Percentiles rank a stretch among this genome's conserved stretches.
phyloP scores from a whole-genome alignment of 1,140 invertebrate genomes.

The Vollenhovia emeryi region DNA sequence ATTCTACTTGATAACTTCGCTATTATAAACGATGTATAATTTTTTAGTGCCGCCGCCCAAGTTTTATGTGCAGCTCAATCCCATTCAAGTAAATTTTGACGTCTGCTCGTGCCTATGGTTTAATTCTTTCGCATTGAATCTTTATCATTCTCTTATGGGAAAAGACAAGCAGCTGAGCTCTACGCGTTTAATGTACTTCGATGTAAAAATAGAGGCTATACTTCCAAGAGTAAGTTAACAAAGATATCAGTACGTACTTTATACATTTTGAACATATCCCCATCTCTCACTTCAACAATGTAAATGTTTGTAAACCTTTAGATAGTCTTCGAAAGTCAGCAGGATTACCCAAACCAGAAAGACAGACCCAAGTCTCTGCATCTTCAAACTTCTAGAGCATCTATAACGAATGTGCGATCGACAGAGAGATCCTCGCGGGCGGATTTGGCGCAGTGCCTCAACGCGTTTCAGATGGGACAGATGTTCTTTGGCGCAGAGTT shows the following conservation, averaged over 20 bases:
- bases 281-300: neutral
- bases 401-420: constrained; percentile 92
- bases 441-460: constrained; percentile 90
- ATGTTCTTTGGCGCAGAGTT: constrained; percentile 91
- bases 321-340: constrained; percentile 90
- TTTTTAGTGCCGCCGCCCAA: constrained; percentile 95
- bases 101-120: constrained; percentile 95
- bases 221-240: constrained; percentile 91
- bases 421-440: constrained; percentile 89
- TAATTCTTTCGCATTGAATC: constrained; percentile 96
- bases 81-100: constrained; percentile 94
- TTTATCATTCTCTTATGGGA: constrained; percentile 90
- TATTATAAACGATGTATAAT: constrained; percentile 57
- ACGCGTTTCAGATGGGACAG: constrained; percentile 90
- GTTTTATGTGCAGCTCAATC: constrained; percentile 95
- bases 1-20: constrained; percentile 46
- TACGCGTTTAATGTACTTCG: constrained; percentile 90
- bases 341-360: constrained; percentile 90
- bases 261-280: neutral
- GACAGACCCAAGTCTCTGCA: constrained; percentile 93
- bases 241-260: neutral
- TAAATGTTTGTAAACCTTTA: constrained; percentile 79
- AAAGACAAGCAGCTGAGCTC: constrained; percentile 82
- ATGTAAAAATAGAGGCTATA: constrained; percentile 95
- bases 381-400: constrained; percentile 92